Evolutionary conservation across 2,113 vertebrate species (phyloP).

Genomic region (Seriola quinqueradiata): DNA sequence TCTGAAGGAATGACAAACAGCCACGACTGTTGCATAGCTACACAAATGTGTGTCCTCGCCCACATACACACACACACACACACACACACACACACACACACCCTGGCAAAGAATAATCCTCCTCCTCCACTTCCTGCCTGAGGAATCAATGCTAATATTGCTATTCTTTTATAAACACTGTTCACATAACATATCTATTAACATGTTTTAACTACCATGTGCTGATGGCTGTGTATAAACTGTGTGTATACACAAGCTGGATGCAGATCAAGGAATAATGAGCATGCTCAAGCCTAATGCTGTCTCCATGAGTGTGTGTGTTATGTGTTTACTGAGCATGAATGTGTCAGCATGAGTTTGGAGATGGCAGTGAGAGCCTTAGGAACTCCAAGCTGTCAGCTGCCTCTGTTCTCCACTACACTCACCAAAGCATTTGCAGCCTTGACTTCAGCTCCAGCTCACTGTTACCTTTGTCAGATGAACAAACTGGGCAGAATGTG

Average conservation of each 20-base stretch:
- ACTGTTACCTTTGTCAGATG: conserved; percentile 28
- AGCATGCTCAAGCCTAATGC: background rate
- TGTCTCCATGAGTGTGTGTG: conserved; percentile 12
- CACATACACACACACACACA: conserved; percentile 40
- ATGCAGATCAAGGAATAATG: conserved; percentile 9
- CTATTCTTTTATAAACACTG: conserved; percentile 37
- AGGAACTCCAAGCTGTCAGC: conserved; percentile 53
- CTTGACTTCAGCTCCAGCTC: conserved; percentile 28
- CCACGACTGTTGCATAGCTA: conserved; percentile 63
- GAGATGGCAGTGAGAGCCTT: conserved; percentile 31
- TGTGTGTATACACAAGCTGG: conserved; percentile 1
- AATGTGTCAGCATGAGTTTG: conserved; percentile 46
- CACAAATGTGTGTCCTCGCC: conserved; percentile 48
- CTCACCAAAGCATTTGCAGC: conserved; percentile 35
- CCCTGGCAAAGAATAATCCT: conserved; percentile 58
- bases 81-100: conserved; percentile 27
- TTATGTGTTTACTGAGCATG: conserved; percentile 41
- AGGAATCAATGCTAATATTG: conserved; percentile 36
- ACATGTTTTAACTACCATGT: conserved; percentile 1
- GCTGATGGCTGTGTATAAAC: background rate
- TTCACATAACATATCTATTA: background rate
- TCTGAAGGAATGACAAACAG: conserved; percentile 56
- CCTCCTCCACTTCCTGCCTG: conserved; percentile 52
- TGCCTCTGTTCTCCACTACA: conserved; percentile 37
- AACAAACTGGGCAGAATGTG: conserved; percentile 32